phyloP scores from a whole-genome alignment of 2,888 invertebrate species.

The Ectemnius lituratus region DNA sequence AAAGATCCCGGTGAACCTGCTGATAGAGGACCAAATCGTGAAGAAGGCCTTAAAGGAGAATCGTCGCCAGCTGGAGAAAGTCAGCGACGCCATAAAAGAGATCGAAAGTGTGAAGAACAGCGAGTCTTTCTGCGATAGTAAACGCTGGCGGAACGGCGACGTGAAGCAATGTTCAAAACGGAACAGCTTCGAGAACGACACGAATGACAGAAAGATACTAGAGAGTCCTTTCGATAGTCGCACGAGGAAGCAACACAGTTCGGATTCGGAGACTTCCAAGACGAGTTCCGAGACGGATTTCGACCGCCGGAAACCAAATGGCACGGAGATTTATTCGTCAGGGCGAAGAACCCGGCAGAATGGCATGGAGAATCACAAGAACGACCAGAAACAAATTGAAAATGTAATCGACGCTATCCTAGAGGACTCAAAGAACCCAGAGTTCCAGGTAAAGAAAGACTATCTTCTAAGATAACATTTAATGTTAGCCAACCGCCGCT shows the following conservation, averaged over 20 bases:
- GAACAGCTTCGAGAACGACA: conserved; percentile 68
- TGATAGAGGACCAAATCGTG: conserved; percentile 76
- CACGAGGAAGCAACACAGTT: conserved; percentile 62
- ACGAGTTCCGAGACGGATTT: conserved; percentile 67
- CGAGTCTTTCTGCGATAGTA: conserved; percentile 58
- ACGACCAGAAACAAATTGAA: conserved; percentile 78
- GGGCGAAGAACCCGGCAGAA: conserved; percentile 71
- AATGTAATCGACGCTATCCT: conserved; percentile 76
- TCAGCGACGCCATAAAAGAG: conserved; percentile 75
- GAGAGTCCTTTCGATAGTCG: conserved; percentile 58
- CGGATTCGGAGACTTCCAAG: conserved; percentile 69
- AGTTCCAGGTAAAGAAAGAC: conserved; percentile 73
- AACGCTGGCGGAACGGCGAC: conserved; percentile 65
- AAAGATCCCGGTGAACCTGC: conserved; percentile 74
- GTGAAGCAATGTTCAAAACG: conserved; percentile 58
- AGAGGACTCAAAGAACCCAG: conserved; percentile 76
- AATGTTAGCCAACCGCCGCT: neutral
- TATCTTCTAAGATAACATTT: no score
- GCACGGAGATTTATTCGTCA: conserved; percentile 66
- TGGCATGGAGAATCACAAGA: conserved; percentile 77
- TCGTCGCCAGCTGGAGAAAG: conserved; percentile 73
- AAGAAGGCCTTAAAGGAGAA: conserved; percentile 76
- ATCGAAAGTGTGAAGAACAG: conserved; percentile 74
- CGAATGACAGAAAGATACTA: conserved; percentile 48
- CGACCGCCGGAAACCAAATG: conserved; percentile 63